Percentiles rank a stretch among this genome's conserved stretches.
Evolutionary conservation across 2,888 invertebrate species (phyloP).

Genomic region (Adelognathus sp.): DNA sequence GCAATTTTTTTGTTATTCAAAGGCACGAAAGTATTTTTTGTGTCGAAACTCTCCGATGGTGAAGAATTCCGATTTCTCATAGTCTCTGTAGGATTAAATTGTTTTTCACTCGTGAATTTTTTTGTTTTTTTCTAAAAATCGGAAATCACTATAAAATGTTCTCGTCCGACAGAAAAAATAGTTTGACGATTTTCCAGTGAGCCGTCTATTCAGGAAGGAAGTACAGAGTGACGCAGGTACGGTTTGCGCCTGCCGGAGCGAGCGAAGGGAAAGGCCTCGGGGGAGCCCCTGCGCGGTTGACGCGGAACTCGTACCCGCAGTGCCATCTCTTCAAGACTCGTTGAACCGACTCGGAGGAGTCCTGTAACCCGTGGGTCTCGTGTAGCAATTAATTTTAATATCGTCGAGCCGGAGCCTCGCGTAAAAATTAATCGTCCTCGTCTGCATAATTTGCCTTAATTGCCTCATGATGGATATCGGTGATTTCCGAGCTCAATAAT

Average conservation of each 20-base stretch:
- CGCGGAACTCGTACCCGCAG: conserved; percentile 64
- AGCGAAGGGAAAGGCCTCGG: conserved; percentile 27
- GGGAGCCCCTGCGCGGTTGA: neutral
- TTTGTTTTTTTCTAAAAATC: too few species aligned
- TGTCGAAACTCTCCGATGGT: too few species aligned
- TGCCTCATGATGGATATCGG: conserved; percentile 27
- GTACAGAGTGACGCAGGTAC: neutral
- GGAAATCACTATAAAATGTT: neutral
- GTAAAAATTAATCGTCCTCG: conserved; percentile 36
- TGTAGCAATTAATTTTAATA: conserved; percentile 28
- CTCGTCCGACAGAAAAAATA: neutral
- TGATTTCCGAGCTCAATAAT: conserved; percentile 21
- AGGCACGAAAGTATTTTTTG: too few species aligned
- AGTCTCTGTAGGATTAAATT: too few species aligned
- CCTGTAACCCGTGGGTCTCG: conserved; percentile 1
- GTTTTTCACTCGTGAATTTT: too few species aligned
- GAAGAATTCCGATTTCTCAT: too few species aligned
- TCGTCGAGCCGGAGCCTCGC: neutral
- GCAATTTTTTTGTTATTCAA: too few species aligned
- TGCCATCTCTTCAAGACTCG: conserved; percentile 69
- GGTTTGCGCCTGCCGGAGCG: neutral
- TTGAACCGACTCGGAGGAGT: conserved; percentile 26
- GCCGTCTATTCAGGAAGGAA: neutral
- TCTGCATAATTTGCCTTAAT: conserved; percentile 25
- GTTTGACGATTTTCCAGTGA: neutral